Percentiles rank a stretch among this genome's conserved stretches.
Conservation (phyloP, 64 coral and sea anemone species). For the Astreopora myriophthalma region DNA sequence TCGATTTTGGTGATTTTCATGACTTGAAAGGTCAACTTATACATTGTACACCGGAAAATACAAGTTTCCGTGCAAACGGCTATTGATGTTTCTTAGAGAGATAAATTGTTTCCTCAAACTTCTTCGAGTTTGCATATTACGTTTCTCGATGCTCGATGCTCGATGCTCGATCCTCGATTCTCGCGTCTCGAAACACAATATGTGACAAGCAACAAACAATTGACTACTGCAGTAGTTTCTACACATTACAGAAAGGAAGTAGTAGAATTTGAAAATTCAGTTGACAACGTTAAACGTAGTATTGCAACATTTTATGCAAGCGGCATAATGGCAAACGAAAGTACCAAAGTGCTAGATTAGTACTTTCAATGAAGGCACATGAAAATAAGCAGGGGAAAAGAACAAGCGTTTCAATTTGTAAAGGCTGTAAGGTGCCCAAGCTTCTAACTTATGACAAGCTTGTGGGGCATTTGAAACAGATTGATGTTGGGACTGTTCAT, state of each 20-base stretch:
- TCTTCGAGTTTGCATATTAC: too few relatives aligned
- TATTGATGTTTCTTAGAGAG: too few relatives aligned
- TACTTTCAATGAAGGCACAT: conserved; percentile 51
- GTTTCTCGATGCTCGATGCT: too few relatives aligned
- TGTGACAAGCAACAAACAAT: conserved; percentile 26
- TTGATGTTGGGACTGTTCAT: conserved; percentile 75
- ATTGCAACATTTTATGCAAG: conserved; percentile 78
- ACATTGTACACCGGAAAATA: too few relatives aligned
- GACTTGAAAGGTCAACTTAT: too few relatives aligned
- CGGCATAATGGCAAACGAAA: conserved; percentile 68
- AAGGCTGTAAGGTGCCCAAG: conserved; percentile 67
- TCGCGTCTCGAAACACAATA: too few relatives aligned
- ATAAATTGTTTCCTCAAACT: too few relatives aligned
- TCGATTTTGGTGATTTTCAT: too few relatives aligned
- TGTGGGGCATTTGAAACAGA: conserved; percentile 61
- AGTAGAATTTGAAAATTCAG: conserved; percentile 50
- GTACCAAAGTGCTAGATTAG: conserved; percentile 65
- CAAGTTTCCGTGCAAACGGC: too few relatives aligned
- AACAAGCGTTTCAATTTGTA: conserved; percentile 68
- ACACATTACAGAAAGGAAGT: conserved; percentile 35
- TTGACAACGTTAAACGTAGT: conserved; percentile 58
- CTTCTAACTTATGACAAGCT: conserved; percentile 66
- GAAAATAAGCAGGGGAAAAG: conserved; percentile 55
- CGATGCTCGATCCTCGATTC: too few relatives aligned
- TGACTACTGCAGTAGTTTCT: conserved; percentile 53